These are phyloP conservation scores for Drosophila takahashii DNA, from an alignment of 1,140 invertebrate species.

Conservation along the genomic window DNA sequence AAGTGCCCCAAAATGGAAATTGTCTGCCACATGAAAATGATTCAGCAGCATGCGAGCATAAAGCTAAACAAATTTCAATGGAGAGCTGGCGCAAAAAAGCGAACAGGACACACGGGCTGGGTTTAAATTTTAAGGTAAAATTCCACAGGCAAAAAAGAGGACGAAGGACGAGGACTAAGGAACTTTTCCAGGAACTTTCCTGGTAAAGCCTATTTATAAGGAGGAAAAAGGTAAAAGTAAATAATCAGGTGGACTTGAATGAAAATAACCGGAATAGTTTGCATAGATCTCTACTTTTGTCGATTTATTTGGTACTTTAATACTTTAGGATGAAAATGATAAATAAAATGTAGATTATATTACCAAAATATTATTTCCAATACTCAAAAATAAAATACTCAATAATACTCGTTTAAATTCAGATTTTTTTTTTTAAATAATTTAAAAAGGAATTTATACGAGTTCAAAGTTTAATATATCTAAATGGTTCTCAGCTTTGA, in stretches of 20 bases:
- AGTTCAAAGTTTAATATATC: too few relatives aligned
- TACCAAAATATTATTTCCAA: too few relatives aligned
- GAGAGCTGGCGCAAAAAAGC: neutral
- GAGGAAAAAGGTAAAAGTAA: neutral
- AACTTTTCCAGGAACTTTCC: neutral
- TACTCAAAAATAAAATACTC: too few relatives aligned
- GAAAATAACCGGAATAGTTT: neutral
- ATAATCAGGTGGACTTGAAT: neutral
- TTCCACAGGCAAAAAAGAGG: neutral
- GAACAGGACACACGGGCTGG: neutral
- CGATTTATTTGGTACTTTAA: too few relatives aligned
- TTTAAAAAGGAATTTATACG: too few relatives aligned
- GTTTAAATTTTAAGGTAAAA: neutral
- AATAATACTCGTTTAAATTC: too few relatives aligned
- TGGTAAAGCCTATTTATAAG: too few relatives aligned
- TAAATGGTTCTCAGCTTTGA: too few relatives aligned
- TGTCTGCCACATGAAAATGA: constrained; percentile 5
- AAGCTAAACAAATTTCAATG: constrained; percentile 18
- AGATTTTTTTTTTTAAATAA: too few relatives aligned
- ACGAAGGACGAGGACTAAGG: neutral
- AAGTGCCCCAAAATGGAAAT: constrained; percentile 9
- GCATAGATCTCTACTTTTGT: too few relatives aligned
- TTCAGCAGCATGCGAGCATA: neutral
- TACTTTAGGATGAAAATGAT: too few relatives aligned
- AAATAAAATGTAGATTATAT: too few relatives aligned